phyloP scores from a whole-genome alignment of 2,888 invertebrate genomes.

The Cosmia pyralina region DNA sequence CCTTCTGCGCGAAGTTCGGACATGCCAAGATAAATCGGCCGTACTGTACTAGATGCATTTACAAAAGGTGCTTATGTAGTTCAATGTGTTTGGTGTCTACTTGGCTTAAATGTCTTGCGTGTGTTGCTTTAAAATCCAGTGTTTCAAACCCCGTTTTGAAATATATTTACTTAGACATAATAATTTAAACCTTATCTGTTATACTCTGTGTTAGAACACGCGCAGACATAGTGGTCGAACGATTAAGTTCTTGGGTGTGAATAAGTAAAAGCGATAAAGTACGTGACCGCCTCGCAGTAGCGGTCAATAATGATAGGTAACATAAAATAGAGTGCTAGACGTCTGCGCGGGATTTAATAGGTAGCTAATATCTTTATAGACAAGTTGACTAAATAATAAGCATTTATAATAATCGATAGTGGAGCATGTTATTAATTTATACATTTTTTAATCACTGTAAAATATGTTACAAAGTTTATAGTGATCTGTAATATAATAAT shows the following conservation, averaged over 20 bases:
- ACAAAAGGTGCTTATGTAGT: slow-evolving; percentile 45
- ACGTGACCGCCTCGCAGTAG: not conserved
- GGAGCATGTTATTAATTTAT: slow-evolving; percentile 32
- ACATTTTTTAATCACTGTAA: slow-evolving; percentile 19
- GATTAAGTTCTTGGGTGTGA: slow-evolving; percentile 8
- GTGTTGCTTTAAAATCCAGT: slow-evolving; percentile 26
- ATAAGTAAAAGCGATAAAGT: slow-evolving; percentile 3
- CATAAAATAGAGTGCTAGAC: not conserved
- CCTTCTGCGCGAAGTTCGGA: too few relatives aligned
- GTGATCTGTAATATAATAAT: slow-evolving; percentile 37
- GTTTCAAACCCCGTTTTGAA: not conserved
- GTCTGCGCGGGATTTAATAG: not conserved
- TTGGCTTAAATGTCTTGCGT: slow-evolving; percentile 25
- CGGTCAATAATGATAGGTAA: not conserved
- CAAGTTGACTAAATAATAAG: slow-evolving; percentile 29
- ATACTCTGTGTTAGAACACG: slow-evolving; percentile 7
- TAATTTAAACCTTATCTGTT: slow-evolving; percentile 7
- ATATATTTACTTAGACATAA: slow-evolving; percentile 8
- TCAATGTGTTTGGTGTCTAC: slow-evolving; percentile 41
- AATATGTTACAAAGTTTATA: slow-evolving; percentile 30
- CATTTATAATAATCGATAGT: slow-evolving; percentile 27
- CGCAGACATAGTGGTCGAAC: slow-evolving; percentile 11
- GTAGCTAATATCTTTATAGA: slow-evolving; percentile 15
- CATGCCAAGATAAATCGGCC: too few relatives aligned
- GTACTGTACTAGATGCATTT: slow-evolving; percentile 39